A percentile compares a stretch with the other conserved stretches of the same genome.
These are phyloP conservation scores for Melanogrammus aeglefinus DNA, from an alignment of 2,797 vertebrate genomes.

Conservation along the genomic window DNA sequence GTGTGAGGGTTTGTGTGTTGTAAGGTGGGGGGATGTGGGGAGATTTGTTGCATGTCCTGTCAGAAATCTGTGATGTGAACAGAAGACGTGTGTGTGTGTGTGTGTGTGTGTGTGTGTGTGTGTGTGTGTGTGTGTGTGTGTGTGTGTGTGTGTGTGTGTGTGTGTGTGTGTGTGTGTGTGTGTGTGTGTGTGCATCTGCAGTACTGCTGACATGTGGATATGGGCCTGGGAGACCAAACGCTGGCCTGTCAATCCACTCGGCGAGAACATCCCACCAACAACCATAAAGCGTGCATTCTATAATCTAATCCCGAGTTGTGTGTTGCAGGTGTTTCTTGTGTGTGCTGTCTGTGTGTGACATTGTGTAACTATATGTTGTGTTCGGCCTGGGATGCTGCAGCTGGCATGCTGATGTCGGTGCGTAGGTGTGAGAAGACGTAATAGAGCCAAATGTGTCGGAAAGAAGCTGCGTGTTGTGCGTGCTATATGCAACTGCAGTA, in stretches of 20 bases:
- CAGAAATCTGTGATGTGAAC: conserved; percentile 59
- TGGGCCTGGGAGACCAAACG: conserved; percentile 41
- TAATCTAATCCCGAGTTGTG: conserved; percentile 33
- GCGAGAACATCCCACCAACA: conserved; percentile 35
- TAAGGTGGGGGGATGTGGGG: background rate
- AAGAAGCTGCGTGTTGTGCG: too few species aligned
- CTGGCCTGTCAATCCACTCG: conserved; percentile 40
- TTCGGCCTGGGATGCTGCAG: too few species aligned
- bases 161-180: background rate
- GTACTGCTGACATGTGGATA: conserved; percentile 41
- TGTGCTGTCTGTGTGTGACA: too few species aligned
- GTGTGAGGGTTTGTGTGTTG: background rate
- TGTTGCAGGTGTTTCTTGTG: too few species aligned
- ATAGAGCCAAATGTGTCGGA: too few species aligned
- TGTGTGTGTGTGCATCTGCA: conserved; percentile 21
- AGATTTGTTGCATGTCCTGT: conserved; percentile 35
- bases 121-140: background rate
- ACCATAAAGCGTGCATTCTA: conserved; percentile 22
- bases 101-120: background rate
- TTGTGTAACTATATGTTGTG: too few species aligned
- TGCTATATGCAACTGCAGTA: too few species aligned
- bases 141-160: background rate
- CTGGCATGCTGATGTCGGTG: too few species aligned
- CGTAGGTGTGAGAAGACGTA: too few species aligned
- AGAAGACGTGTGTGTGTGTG: conserved; percentile 27